Base-by-base conservation (phyloP, 2,888 invertebrate species). In the Isoperla grammatica region DNA sequence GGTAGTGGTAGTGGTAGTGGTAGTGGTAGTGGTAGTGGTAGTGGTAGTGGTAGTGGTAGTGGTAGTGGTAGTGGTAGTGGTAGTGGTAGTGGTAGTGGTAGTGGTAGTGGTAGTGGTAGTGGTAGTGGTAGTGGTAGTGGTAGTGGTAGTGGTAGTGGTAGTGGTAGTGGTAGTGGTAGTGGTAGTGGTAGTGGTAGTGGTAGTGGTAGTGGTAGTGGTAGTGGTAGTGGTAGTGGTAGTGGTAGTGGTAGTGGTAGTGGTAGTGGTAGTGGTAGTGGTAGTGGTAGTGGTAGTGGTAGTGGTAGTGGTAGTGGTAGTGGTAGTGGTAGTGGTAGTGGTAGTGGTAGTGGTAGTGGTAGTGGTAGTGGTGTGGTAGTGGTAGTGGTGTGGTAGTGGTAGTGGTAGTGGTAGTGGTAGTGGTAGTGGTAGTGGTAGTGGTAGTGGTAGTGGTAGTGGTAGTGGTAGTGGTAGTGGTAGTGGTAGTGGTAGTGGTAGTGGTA, bases 271-370 rank as follows among this genome's bases (percentile, higher is more conserved):
- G 15, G 35, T 54, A 29, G 29, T 37, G 19, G 54, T 15, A 8
- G 35, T 37, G 19, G 35, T 37, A 8, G 54, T 37, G 15, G 12
- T 54, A 29, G 54, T 54, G 19, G 35, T 54, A 29, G 8, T 37
- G 19, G 54, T 54, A 29, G 54, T 35, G 19, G 9, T 54, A 29
- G 12, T 37, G 35, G 35, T 54, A 29, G 54, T 54, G 15, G 35
- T 37, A 35, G 39, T 54, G 15, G 3, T 54, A 5, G 39, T 37
- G 11, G 2, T 54, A 54, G 17, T 37, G 5, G 54, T 37, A 35
- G 12, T 54, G 15, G 54, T 54, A 35, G 6, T 1, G 12, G 6
- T 37, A 6, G 54, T 5, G 15, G 54, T 37, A 29, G 5, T 54
- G n/a, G n/a, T n/a, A n/a, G n/a, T n/a, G n/a, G n/a, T n/a, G n/a